Base-by-base conservation (phyloP, 1,140 invertebrate species). In the Phymorhynchus buccinoides region DNA sequence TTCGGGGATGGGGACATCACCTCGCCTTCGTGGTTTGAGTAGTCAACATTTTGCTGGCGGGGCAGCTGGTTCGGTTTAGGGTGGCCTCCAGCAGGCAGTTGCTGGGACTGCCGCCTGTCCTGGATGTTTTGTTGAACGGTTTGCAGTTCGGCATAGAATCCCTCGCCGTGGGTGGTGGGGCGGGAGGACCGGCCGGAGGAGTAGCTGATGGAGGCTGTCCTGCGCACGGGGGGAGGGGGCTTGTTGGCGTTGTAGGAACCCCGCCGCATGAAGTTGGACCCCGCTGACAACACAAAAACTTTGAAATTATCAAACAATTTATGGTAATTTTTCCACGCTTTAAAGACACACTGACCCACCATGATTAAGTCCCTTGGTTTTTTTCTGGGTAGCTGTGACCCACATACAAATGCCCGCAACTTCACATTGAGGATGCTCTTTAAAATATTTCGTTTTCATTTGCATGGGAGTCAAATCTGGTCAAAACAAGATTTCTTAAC, bases 141-240 rank as follows among this genome's bases (percentile, higher is more conserved):
- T 73, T 89, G 89, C 78, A 90, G 87, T 82, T 90, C 90, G 71
- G 90, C 90, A 84, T 91, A 90, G 0, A 88, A 83, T 4, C 86
- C 85, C 71, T 90, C 89, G 22, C 52, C 32, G 9, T 80, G 39
- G 77, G 90, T 87, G 48, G 91, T 85, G 75, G 87, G 80, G 37
- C 88, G 73, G 16, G 87, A 12, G 80, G 87, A 87, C 68, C 86
- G 82, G 16, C 87, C 62, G 35, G 88, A 80, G 35, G 89, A 32
- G 88, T 81, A 7, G 89, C 75, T 18, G 93, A 93, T 71, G 56
- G 96, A 97, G 0, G 97, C 97, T 22, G 97, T 97, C 52, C 97
- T 94, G 86, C 97, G 94, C 1, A 97, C 96, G 3, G 97, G 97
- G 44, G 97, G 97, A 42, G 96, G 96, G 44, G 96, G 96, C 92